A percentile compares a stretch with the other conserved stretches of the same genome.
Conservation (phyloP, 2,888 invertebrate species). For the Crocallis elinguaria region DNA sequence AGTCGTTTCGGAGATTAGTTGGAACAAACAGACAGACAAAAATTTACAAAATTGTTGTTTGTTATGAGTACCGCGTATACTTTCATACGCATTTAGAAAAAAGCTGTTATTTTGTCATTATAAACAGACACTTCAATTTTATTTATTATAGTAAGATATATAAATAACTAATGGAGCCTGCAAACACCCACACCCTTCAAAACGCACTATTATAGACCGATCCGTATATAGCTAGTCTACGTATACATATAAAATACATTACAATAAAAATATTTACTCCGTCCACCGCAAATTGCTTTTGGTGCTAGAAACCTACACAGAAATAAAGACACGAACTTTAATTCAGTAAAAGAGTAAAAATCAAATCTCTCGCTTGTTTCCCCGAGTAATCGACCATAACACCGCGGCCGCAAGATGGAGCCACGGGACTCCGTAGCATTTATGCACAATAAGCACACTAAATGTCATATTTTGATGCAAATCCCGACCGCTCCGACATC, state of each 20-base stretch:
- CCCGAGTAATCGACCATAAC: slow-evolving; percentile 63
- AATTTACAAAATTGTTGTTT: too few relatives aligned
- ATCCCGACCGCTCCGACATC: slow-evolving; percentile 62
- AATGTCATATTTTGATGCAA: slow-evolving; percentile 66
- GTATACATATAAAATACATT: background rate
- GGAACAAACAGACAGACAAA: too few relatives aligned
- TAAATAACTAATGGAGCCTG: too few relatives aligned
- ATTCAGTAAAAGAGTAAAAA: slow-evolving; percentile 48
- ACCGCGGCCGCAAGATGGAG: slow-evolving; percentile 56
- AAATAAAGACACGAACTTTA: slow-evolving; percentile 39
- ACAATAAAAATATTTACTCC: slow-evolving; percentile 26
- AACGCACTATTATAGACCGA: too few relatives aligned
- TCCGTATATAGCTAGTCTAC: too few relatives aligned
- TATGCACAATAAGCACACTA: slow-evolving; percentile 63
- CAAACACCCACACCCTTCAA: too few relatives aligned
- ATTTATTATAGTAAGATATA: too few relatives aligned
- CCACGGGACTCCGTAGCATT: slow-evolving; percentile 54
- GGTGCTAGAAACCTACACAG: slow-evolving; percentile 34
- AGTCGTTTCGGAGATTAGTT: too few relatives aligned
- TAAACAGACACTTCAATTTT: too few relatives aligned
- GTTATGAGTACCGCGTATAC: too few relatives aligned
- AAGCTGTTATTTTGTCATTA: too few relatives aligned
- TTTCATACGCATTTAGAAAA: too few relatives aligned
- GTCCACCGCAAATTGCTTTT: slow-evolving; percentile 31
- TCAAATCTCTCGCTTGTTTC: slow-evolving; percentile 57